A percentile compares a stretch with the other conserved stretches of the same genome.
Evolutionary conservation across 2,113 vertebrate species (phyloP).

Genomic region (Sterrhoptilus dennistouni): DNA sequence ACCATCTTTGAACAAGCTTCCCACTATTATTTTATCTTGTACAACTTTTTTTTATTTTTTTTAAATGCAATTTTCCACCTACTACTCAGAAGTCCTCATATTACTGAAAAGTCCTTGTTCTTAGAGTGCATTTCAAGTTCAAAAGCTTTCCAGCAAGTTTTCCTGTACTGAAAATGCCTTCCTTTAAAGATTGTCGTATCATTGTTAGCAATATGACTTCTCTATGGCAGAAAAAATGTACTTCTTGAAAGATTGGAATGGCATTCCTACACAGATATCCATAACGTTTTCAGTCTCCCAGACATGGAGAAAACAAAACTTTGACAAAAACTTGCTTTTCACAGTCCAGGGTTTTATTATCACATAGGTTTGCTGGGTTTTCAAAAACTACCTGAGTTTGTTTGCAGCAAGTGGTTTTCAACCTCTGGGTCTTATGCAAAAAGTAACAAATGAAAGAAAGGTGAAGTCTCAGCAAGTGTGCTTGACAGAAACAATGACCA

Average conservation of each 20-base stretch:
- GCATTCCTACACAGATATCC: not conserved
- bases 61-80: not conserved
- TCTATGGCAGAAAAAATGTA: not conserved
- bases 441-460: not conserved
- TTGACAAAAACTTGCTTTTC: not conserved
- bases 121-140: not conserved
- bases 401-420: not conserved
- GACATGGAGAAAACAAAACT: not conserved
- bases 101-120: not conserved
- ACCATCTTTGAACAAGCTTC: not conserved
- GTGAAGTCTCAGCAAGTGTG: not conserved
- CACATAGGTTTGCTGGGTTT: not conserved
- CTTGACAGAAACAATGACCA: not conserved
- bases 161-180: not conserved
- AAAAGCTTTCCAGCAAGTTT: not conserved
- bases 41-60: not conserved
- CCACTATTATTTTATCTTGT: not conserved
- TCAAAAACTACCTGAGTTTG: not conserved
- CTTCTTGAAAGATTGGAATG: not conserved
- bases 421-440: not conserved
- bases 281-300: not conserved
- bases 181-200: not conserved
- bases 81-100: not conserved
- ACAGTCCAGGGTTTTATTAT: not conserved
- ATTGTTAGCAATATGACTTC: not conserved